Percentiles rank a stretch among this genome's conserved stretches.
These are phyloP conservation scores for Cepphus grylle DNA, from an alignment of 2,113 vertebrate species.

Conservation along the genomic window DNA sequence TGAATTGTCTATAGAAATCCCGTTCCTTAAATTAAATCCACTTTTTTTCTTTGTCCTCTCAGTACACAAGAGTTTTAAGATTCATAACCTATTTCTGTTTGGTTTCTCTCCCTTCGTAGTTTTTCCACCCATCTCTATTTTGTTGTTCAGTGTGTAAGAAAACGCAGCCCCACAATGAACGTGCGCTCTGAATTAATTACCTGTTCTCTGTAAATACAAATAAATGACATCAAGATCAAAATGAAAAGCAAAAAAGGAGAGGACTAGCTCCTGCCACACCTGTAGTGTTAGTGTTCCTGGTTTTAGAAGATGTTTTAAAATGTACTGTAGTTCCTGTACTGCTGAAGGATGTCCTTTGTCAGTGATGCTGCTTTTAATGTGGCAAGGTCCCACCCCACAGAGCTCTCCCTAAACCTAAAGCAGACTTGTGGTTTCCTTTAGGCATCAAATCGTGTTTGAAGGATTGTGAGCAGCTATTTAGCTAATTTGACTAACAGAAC, in stretches of 20 bases:
- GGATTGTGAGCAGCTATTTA: neutral
- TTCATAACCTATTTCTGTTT: constrained; percentile 45
- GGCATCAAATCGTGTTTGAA: rapidly evolving
- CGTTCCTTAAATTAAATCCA: constrained; percentile 32
- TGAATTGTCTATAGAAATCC: constrained; percentile 35
- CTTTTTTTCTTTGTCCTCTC: constrained; percentile 43
- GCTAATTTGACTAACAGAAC: neutral
- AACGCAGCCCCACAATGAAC: neutral
- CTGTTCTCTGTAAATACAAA: neutral
- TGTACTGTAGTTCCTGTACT: neutral
- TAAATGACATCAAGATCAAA: neutral
- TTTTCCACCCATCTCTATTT: neutral
- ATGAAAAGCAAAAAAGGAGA: neutral
- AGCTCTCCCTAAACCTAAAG: neutral
- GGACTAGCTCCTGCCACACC: neutral
- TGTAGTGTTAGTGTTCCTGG: neutral
- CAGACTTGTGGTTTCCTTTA: neutral
- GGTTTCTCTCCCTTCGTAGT: constrained; percentile 26
- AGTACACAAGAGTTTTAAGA: constrained; percentile 1
- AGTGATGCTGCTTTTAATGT: neutral
- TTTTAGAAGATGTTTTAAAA: neutral
- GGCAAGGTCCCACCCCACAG: neutral
- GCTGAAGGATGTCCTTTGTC: rapidly evolving
- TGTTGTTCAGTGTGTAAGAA: neutral
- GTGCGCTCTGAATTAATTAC: constrained; percentile 9